Base-by-base conservation (phyloP, 2,888 invertebrate species). In the Drosophila kanekoi region DNA sequence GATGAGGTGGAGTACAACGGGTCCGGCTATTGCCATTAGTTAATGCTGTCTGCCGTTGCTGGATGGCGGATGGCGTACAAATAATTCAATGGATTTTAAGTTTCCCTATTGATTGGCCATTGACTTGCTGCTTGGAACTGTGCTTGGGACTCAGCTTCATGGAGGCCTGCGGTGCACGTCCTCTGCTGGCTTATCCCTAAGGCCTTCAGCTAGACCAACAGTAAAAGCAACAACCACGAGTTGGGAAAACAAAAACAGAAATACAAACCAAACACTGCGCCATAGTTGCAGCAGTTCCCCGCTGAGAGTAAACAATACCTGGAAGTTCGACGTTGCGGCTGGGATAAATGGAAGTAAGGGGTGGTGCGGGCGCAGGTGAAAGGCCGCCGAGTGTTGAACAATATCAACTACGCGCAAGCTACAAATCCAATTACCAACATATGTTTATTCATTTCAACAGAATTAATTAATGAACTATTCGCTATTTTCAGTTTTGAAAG, bases 1-100 rank as follows among this genome's bases (percentile, higher is more conserved):
- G 10, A 48, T 48, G 10, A 13, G 20, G 28, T 1, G 38, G 16
- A 6, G 13, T 4, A 28, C 35, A 41, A 8, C n/a, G 32, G n/a
- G 1, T n/a, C 33, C 13, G 18, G 45, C 13, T 23, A 28, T 35
- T 48, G 32, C n/a, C 18, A 43, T 53, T 44, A 23, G 62, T 40
- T 45, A 61, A 49, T 45, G 35, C 13, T 32, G 32, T n/a, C 28
- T 28, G 28, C 28, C 40, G n/a, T n/a, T 23, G 43, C 23, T 20
- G 20, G 43, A 16, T 20, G 20, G 8, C 33, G 13, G 10, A 13
- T 28, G 69, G 38, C 41, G 33, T 14, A 52, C 45, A 52, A 57
- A 57, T 52, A 57, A 68, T 68, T 72, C 45, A 70, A 59, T 44
- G 23, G 51, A 40, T 18, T 62, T 65, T 37, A 51, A 45, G 56